phyloP scores from a whole-genome alignment of 2,113 vertebrate species.

The Myotis lucifugus region DNA sequence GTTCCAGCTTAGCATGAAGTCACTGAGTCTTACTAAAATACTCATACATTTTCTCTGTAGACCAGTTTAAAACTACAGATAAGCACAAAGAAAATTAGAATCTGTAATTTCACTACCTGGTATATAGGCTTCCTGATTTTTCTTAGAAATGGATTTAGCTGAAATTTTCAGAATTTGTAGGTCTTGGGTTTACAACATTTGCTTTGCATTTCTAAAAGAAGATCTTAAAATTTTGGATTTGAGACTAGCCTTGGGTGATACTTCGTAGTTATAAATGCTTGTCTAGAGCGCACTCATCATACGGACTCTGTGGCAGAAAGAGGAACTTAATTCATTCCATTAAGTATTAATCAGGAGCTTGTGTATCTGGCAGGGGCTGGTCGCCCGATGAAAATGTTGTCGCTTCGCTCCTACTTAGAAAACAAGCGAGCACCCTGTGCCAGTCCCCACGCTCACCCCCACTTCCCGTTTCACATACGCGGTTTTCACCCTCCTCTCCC shows the following conservation, averaged over 20 bases:
- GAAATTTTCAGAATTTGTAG: conserved; percentile 9
- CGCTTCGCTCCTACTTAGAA: neutral
- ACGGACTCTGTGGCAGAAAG: neutral
- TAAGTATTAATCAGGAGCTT: neutral
- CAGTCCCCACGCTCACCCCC: neutral
- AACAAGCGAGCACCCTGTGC: neutral
- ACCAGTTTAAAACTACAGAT: conserved; percentile 24
- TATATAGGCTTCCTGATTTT: neutral
- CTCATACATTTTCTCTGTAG: neutral
- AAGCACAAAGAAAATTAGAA: conserved; percentile 30
- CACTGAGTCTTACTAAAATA: neutral
- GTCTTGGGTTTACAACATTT: neutral
- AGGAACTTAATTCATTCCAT: neutral
- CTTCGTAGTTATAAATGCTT: neutral
- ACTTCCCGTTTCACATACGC: fast-evolving
- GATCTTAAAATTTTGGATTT: neutral
- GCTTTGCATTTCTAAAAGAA: conserved; percentile 7
- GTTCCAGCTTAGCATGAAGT: neutral
- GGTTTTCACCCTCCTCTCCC: neutral
- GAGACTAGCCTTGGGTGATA: neutral
- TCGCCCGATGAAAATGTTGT: neutral
- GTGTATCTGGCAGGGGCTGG: neutral
- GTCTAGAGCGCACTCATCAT: neutral
- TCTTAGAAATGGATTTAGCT: neutral
- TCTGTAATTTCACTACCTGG: neutral